These are phyloP conservation scores for Paratrypauchen microcephalus DNA, from an alignment of 2,797 vertebrate species.

Conservation along the genomic window DNA sequence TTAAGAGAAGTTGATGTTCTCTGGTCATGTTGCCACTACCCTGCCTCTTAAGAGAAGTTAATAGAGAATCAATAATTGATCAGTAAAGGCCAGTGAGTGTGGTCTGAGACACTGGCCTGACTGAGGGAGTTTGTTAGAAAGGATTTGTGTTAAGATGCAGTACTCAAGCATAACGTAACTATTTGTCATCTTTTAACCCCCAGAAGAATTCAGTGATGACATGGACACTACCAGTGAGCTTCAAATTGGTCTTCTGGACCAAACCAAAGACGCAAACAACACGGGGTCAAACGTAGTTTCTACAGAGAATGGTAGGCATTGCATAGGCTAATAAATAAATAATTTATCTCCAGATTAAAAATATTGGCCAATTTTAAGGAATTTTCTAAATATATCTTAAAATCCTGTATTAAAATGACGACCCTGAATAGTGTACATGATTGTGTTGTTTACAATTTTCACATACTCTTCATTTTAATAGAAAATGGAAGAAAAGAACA, in stretches of 20 bases:
- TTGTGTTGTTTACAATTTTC: background rate
- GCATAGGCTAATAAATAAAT: background rate
- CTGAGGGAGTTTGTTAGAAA: conserved; percentile 46
- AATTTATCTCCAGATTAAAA: background rate
- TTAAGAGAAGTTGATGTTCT: conserved; percentile 59
- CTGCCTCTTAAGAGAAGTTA: conserved; percentile 93
- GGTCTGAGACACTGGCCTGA: conserved; percentile 47
- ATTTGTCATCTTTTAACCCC: conserved; percentile 37
- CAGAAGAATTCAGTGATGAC: conserved; percentile 87
- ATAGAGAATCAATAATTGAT: conserved; percentile 98
- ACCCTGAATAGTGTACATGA: background rate
- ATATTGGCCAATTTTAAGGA: background rate
- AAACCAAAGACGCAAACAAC: conserved; percentile 85
- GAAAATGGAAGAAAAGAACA: conserved; percentile 68
- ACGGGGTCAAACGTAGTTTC: conserved; percentile 76
- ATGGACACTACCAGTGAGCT: conserved; percentile 82
- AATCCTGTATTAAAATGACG: background rate
- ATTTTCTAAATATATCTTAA: no score
- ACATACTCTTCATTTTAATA: conserved; percentile 24
- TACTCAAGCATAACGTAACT: conserved; percentile 38
- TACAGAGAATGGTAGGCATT: conserved; percentile 79
- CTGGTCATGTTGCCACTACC: conserved; percentile 84
- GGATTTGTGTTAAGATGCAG: conserved; percentile 28
- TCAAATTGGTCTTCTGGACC: conserved; percentile 80
- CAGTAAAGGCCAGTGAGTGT: conserved; percentile 77